Base-by-base conservation (phyloP, 2,888 invertebrate species). In the Diplolepis rosae region DNA sequence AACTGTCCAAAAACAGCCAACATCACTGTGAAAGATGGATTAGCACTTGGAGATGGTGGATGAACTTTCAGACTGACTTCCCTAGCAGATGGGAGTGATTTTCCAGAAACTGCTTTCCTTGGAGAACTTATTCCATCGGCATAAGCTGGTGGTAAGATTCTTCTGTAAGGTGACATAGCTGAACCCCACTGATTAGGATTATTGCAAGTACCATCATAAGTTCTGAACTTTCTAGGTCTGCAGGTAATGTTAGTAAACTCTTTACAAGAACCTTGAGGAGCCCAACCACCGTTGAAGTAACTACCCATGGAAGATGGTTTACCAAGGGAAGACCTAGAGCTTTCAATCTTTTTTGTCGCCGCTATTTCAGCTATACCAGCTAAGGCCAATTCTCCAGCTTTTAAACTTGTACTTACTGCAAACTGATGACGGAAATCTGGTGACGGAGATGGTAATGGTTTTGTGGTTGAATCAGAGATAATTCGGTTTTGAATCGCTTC, bases 1-100 rank as follows among this genome's bases (percentile, higher is more conserved):
- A 97, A 96, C 89, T 96, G 96, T 0, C 96, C 96, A 92, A 95
- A 96, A 4, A 96, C 94, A 0, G 96, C 96, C 73, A 96, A 86
- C 94, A 96, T 94, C 0, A 95, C 94, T 0, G 95, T 94, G 85
- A 96, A 95, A 77, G 92, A 90, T 0, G 93, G 92, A 87, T 96
- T 95, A 61, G 93, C 92, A 42, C 92, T 92, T 83, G 94, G 94
- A 75, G 93, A 92, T 0, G 95, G 93, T 0, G 94, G 90, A 87
- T 95, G 95, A 0, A 96, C 93, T 22, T 91, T 91, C 18, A 84
- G 87, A 78, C 95, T 95, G 5, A 96, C 92, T 80, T 93, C 92
- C 15, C 95, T 91, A 0, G 96, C 95, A 18, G 94, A 93, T 0
- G 96, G 96, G 32, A 96, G 87, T 0, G 86, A 79, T 0, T 86